Evolutionary conservation across 2,888 invertebrate genomes (phyloP).

Genomic region (Augiades crinisus): DNA sequence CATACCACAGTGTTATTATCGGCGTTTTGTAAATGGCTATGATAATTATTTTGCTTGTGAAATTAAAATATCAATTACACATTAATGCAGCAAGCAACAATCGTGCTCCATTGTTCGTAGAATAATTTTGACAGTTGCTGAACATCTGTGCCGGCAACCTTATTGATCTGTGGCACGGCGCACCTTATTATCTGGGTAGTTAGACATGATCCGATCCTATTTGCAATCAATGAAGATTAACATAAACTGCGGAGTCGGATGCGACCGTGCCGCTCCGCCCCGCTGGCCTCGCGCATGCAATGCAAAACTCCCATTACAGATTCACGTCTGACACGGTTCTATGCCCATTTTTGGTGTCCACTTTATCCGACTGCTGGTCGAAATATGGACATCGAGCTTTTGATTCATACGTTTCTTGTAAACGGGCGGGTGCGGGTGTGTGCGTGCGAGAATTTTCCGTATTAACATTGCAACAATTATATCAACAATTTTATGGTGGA

Average conservation of each 20-base stretch:
- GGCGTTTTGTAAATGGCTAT: too few relatives aligned
- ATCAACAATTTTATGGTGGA: too few relatives aligned
- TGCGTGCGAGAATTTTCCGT: constrained; percentile 13
- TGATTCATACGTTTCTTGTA: constrained; percentile 15
- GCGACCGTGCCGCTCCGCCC: constrained; percentile 29
- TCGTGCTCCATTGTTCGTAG: constrained; percentile 1
- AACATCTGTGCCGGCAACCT: constrained; percentile 31
- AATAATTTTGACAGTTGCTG: constrained; percentile 28
- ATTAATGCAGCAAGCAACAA: not conserved
- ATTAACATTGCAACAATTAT: not conserved
- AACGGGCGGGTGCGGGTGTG: constrained; percentile 4
- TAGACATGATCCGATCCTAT: constrained; percentile 59
- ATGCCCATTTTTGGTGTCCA: constrained; percentile 35
- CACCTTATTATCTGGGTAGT: constrained; percentile 50
- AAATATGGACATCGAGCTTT: constrained; percentile 6
- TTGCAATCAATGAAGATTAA: constrained; percentile 75
- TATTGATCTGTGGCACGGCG: constrained; percentile 41
- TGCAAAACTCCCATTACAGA: constrained; percentile 49
- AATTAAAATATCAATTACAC: not conserved
- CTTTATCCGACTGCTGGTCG: constrained; percentile 3
- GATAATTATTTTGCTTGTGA: too few relatives aligned
- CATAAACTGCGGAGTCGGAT: constrained; percentile 61
- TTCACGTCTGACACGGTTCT: constrained; percentile 38
- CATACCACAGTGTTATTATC: too few relatives aligned
- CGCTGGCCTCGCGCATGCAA: constrained; percentile 41